Evolutionary conservation across 2,797 vertebrate species (phyloP).

Genomic region (Liparis tanakae): DNA sequence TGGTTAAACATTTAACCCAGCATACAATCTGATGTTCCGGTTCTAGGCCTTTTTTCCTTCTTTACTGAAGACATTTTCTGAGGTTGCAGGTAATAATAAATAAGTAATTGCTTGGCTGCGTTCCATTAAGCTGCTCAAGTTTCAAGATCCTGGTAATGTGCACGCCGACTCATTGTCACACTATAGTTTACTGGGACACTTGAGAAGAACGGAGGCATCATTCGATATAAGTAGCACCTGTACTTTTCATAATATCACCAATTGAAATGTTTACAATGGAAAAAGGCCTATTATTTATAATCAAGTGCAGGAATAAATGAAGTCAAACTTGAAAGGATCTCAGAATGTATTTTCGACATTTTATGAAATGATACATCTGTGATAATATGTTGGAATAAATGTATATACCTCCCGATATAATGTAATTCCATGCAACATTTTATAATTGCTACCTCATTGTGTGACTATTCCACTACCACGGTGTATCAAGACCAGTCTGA

Average conservation of each 20-base stretch:
- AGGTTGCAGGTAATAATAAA: conserved; percentile 6
- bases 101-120: conserved; percentile 26
- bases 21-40: neutral
- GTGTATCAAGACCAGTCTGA: conserved; percentile 6
- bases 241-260: neutral
- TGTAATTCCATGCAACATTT: conserved; percentile 3
- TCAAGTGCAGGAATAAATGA: neutral
- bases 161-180: neutral
- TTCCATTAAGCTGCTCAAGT: conserved; percentile 3
- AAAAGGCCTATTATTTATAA: neutral
- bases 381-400: conserved; percentile 12
- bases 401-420: neutral
- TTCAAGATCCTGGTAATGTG: conserved; percentile 13
- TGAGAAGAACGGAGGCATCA: neutral
- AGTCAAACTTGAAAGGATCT: neutral
- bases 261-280: neutral
- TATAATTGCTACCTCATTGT: conserved; percentile 52
- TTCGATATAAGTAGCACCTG: neutral
- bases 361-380: neutral
- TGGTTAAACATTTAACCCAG: conserved; percentile 7
- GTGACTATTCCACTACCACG: conserved; percentile 20
- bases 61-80: neutral
- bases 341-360: neutral
- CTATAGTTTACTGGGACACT: neutral
- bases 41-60: neutral